Conservation (phyloP, 30 jellyfish, hydroid and myxozoan species). For the Hydra vulgaris region DNA sequence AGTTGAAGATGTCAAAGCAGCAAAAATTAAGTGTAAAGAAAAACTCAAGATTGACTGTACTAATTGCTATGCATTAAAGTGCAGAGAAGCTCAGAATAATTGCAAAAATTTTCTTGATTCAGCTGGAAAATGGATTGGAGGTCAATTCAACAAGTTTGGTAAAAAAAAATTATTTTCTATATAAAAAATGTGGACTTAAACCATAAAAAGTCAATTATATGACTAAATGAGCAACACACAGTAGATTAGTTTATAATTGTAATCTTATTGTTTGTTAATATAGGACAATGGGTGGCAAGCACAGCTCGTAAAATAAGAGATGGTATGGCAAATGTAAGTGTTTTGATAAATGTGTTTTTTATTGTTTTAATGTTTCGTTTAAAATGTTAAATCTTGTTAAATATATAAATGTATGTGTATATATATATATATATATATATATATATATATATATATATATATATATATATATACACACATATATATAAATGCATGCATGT, state of each 20-base stretch:
- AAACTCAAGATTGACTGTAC: slow-evolving; percentile 62
- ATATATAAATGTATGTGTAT: no score
- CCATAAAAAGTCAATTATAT: no score
- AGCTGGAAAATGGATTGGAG: slow-evolving; percentile 99
- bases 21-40: slow-evolving; percentile 86
- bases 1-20: slow-evolving; percentile 79
- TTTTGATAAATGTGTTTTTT: no score
- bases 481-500: no score
- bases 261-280: no score
- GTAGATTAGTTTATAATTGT: no score
- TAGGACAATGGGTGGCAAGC: slow-evolving; percentile 89
- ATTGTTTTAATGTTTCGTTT: no score
- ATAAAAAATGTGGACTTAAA: background rate
- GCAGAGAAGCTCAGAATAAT: slow-evolving; percentile 91
- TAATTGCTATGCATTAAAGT: slow-evolving; percentile 72
- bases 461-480: no score
- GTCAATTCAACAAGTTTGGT: slow-evolving; percentile 90
- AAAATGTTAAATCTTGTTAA: no score
- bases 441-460: no score
- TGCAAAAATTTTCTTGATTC: slow-evolving; percentile 93
- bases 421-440: no score
- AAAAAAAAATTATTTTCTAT: background rate
- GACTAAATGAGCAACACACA: no score
- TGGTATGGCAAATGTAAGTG: slow-evolving; percentile 91
- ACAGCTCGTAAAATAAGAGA: slow-evolving; percentile 81